Evolutionary conservation across 2,888 invertebrate species (phyloP).

Genomic region (Cancer borealis): DNA sequence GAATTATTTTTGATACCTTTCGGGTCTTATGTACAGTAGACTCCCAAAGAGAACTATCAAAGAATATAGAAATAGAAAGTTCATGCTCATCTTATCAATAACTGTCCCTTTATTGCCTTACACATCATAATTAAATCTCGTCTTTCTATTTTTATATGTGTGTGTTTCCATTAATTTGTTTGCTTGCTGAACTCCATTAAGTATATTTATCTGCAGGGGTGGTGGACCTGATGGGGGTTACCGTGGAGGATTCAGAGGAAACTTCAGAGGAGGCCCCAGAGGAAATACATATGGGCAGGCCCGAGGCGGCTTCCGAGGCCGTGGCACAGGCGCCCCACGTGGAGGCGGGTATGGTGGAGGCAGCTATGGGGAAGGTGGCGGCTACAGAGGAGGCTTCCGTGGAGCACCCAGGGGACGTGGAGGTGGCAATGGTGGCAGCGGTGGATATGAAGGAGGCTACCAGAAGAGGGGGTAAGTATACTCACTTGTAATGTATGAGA

Average conservation of each 20-base stretch:
- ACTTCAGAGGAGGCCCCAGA: conserved; percentile 72
- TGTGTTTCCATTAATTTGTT: not conserved
- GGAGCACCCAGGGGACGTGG: conserved; percentile 71
- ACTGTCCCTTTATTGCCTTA: too few relatives aligned
- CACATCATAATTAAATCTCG: too few relatives aligned
- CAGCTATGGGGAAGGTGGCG: conserved; percentile 67
- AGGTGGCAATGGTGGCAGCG: conserved; percentile 55
- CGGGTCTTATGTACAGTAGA: too few relatives aligned
- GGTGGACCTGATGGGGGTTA: conserved; percentile 69
- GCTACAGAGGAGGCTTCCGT: conserved; percentile 57
- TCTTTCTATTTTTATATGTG: not conserved
- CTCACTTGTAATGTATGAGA: not conserved
- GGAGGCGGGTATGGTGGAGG: conserved; percentile 70
- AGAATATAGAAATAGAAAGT: too few relatives aligned
- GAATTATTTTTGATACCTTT: too few relatives aligned
- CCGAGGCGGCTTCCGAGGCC: conserved; percentile 63
- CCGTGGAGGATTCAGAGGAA: conserved; percentile 75
- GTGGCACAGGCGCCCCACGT: conserved; percentile 64
- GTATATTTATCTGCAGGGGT: conserved; percentile 52
- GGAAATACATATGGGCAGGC: conserved; percentile 62
- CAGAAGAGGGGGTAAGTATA: conserved; percentile 74
- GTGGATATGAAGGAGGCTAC: conserved; percentile 67
- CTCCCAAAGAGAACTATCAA: too few relatives aligned
- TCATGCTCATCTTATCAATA: too few relatives aligned
- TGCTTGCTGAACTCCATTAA: not conserved